Percentiles rank a stretch among this genome's conserved stretches.
phyloP scores from a whole-genome alignment of 2,888 invertebrate genomes.

The Cephus pygmeus region DNA sequence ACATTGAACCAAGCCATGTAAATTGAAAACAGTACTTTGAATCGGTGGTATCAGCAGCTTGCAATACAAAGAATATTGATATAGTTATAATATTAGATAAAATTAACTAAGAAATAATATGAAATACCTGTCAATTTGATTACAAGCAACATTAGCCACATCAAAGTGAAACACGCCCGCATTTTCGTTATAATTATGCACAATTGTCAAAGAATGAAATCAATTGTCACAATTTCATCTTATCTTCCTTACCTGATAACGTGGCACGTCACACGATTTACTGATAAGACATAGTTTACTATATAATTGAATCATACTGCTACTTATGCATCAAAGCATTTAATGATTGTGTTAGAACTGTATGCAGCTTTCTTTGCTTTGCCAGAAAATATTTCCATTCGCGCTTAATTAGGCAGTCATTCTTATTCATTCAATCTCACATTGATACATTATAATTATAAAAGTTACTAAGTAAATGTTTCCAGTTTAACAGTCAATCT shows the following conservation, averaged over 20 bases:
- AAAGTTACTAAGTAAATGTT: not conserved
- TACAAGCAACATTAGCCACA: not conserved
- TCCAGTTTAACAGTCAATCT: not conserved
- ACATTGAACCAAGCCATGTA: constrained; percentile 45
- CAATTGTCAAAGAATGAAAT: not conserved
- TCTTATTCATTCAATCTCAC: not conserved
- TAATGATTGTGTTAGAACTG: not conserved
- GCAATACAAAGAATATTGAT: not conserved
- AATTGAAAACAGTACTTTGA: constrained; percentile 45
- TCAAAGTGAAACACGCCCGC: not conserved
- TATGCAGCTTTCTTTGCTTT: not conserved
- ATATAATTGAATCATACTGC: not conserved
- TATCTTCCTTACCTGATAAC: not conserved
- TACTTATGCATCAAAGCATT: not conserved
- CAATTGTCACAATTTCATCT: not conserved
- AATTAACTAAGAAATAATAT: not conserved
- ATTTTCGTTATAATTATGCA: constrained; percentile 2
- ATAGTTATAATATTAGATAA: not conserved
- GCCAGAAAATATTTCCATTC: not conserved
- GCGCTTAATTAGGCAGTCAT: not conserved
- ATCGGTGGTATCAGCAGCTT: not conserved
- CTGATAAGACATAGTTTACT: not conserved
- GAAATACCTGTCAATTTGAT: not conserved
- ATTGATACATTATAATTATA: not conserved
- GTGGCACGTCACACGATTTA: not conserved